A percentile compares a stretch with the other conserved stretches of the same genome.
phyloP scores from a whole-genome alignment of 2,113 vertebrate genomes.

The Pomatorhinus ruficollis region DNA sequence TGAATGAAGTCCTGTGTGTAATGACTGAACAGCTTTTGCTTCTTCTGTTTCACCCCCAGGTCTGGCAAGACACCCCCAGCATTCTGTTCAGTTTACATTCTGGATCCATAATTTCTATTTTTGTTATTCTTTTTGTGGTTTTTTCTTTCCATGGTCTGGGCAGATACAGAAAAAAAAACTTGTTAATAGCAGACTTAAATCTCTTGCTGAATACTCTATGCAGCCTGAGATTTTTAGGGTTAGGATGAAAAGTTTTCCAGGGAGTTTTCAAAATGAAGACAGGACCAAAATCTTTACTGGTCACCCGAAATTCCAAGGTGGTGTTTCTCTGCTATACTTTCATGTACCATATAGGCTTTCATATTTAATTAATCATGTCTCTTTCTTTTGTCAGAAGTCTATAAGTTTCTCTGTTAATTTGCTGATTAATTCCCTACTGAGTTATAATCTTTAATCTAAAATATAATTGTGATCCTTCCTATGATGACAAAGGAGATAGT shows the following conservation, averaged over 20 bases:
- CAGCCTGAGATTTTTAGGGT: background rate
- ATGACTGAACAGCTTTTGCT: background rate
- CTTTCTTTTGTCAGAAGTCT: background rate
- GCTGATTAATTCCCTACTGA: background rate
- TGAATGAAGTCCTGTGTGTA: background rate
- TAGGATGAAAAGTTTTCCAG: background rate
- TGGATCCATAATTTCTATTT: background rate
- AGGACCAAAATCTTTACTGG: background rate
- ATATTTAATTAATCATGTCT: constrained; percentile 1
- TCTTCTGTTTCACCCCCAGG: background rate
- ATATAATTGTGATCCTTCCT: background rate
- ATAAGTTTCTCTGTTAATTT: constrained; percentile 15
- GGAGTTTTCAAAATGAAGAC: background rate
- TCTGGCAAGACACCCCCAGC: background rate
- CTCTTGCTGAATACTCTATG: background rate
- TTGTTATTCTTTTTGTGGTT: background rate
- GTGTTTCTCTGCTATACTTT: background rate
- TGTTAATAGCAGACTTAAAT: background rate
- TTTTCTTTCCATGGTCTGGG: background rate
- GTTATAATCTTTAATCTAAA: background rate
- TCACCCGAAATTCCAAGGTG: background rate
- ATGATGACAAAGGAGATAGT: background rate
- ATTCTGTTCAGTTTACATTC: background rate
- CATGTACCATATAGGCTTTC: background rate
- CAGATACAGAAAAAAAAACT: background rate